Evolutionary conservation across 2,113 vertebrate species (phyloP), one percentile per base, ranked within the genome.

Genomic region (Macheiramphus alcinus): DNA sequence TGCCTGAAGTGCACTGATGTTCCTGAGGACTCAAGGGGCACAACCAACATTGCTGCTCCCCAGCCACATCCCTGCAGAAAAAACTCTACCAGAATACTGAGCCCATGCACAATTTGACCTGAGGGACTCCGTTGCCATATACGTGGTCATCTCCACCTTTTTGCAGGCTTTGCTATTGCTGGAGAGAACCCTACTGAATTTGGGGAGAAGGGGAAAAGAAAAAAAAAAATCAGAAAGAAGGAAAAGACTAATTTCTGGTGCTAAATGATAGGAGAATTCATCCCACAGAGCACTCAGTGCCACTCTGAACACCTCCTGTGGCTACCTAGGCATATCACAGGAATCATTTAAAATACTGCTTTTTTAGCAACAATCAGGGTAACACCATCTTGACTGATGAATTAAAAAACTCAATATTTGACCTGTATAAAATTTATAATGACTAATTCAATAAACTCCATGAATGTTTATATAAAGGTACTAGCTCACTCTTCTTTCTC

Each of bases 11-110:
- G 17, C 22, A 18, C 13, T 8, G 22, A 63, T 36, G 18, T 52
- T 13, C 59, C 36, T 1, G 1, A 45, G 25, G 42, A 42, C 34
- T 25, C 6, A 1, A 1, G 21, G 29, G 34, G 15, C 4, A 43
- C 66, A 88, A 50, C 9, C 15, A 21, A 18, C 50, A 29, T 29
- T 76, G 17, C 43, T 70, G 13, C 42, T 80, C 29, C 61, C 42
- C 0, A 0, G 55, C 18, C 56, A 22, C 1, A 0, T 43, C 21
- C 10, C 43, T 71, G 45, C 26, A 80, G 50, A 42, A 88, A 36
- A 27, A 66, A 58, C 6, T 36, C 34, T 34, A 83, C 10, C 25
- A 58, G 11, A 34, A n/a, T 9, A n/a, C 34, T n/a, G n/a, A 80
- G 38, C 26, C 52, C 12, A 42, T 20, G 63, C 26, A 42, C 8